These are phyloP conservation scores for Hemicentrotus pulcherrimus DNA, from an alignment of 35 echinoderm and acorn worm species.

Conservation along the genomic window DNA sequence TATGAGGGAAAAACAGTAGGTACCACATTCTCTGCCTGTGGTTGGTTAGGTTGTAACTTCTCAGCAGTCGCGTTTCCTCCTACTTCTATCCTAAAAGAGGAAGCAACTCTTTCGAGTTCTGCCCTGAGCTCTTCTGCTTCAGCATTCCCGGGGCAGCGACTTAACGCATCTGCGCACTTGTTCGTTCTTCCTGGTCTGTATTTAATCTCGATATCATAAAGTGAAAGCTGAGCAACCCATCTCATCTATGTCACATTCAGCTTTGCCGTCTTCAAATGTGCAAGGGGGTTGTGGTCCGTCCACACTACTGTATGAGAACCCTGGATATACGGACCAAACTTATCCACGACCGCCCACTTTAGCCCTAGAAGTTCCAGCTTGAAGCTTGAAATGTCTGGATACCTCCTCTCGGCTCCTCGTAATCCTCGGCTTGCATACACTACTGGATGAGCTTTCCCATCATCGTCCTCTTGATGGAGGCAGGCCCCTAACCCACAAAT, in stretches of 20 bases:
- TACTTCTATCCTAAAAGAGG: no score
- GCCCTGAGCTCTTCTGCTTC: no score
- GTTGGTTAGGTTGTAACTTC: no score
- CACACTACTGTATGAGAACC: background rate
- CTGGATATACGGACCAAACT: constrained; percentile 25
- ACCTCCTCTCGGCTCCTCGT: constrained; percentile 53
- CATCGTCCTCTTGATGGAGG: constrained; percentile 15
- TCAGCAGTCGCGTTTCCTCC: no score
- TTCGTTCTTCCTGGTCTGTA: constrained; percentile 16
- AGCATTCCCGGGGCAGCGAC: no score
- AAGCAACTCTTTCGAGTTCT: no score
- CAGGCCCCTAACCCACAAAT: constrained; percentile 27
- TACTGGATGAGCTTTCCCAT: constrained; percentile 34
- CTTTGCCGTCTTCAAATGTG: constrained; percentile 42
- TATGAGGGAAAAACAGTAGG: no score
- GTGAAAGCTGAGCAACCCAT: constrained; percentile 41
- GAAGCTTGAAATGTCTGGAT: constrained; percentile 47
- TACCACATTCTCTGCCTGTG: no score
- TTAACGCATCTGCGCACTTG: no score
- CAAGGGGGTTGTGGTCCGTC: constrained; percentile 55
- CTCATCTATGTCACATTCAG: constrained; percentile 45
- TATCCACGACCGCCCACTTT: constrained; percentile 49
- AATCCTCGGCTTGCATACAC: constrained; percentile 52
- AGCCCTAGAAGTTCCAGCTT: constrained; percentile 57
- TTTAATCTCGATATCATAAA: background rate